Base-by-base conservation (phyloP, 2,888 invertebrate genomes). In the Papilio protenor region DNA sequence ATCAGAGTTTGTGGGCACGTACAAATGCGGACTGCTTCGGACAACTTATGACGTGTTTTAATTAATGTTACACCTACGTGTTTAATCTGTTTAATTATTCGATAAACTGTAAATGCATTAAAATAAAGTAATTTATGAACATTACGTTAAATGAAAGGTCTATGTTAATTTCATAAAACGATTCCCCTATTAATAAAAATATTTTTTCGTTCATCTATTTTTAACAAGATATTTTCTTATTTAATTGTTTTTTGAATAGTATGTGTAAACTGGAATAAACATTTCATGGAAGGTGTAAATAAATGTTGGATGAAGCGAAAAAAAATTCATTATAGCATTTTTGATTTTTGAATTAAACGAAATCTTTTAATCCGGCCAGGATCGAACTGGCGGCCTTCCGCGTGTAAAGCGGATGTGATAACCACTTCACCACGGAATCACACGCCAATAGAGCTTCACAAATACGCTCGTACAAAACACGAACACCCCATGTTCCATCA, bases 1-100 rank as follows among this genome's bases (percentile, higher is more conserved):
- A 86, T 87, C 87, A 89, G 89, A 89, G 84, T 86, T 89, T 76
- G 79, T 82, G 83, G 84, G 85, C 83, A 81, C 85, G 85, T 85
- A 85, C 86, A 87, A 89, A 91, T 91, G 84, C 81, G 85, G 86
- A 82, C 89, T 88, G 87, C 88, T 79, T 87, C 80, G 86, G 86
- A 90, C 89, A 84, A 82, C 86, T 89, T 81, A 75, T 79, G 73
- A 77, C 80, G 78, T 79, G 79, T 76, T 57, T 73, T 59, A 57
- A 73, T 73, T 73, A 57, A 40, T 33, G 73, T 59, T 69, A 75
- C 66, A 64, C 47, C 21, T 69, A 33, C 40, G 57, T 59, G 64
- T 76, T 66, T 66, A 64, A 66, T 40, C 10, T 66, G 33, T 66
- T 66, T n/a, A 40, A 40, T 66, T 66, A 66, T 40, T 66, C 11